Conservation (phyloP, 2,797 vertebrate genomes). For the Pempheris klunzingeri region DNA sequence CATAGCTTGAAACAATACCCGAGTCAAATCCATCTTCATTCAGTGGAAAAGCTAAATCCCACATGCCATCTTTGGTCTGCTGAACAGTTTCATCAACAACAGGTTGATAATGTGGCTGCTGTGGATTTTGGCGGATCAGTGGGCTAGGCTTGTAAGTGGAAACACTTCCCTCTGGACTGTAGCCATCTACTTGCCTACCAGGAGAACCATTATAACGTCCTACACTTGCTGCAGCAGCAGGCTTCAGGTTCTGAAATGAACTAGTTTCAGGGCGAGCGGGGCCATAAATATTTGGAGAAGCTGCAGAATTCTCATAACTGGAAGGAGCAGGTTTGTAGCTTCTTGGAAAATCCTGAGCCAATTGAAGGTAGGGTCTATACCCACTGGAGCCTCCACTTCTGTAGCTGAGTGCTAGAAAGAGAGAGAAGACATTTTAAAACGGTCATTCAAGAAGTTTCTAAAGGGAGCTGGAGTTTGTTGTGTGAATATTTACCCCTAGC, state of each 20-base stretch:
- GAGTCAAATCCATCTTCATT: fast-evolving
- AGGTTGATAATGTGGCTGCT: neutral
- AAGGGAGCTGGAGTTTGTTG: fast-evolving
- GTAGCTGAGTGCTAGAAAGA: neutral
- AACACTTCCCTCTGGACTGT: conserved; percentile 36
- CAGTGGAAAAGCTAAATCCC: neutral
- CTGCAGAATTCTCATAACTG: neutral
- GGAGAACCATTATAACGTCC: neutral
- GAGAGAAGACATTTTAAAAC: neutral
- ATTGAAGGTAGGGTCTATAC: neutral
- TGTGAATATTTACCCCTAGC: conserved; percentile 10
- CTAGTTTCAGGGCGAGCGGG: neutral
- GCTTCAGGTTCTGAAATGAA: neutral
- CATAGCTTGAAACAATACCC: neutral
- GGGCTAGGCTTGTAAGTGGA: conserved; percentile 9
- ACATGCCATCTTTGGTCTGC: neutral
- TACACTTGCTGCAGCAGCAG: neutral
- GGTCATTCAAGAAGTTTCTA: fast-evolving
- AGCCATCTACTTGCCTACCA: conserved; percentile 1
- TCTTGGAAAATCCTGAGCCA: fast-evolving
- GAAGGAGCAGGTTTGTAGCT: fast-evolving
- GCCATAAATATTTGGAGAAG: neutral
- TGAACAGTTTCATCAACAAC: fast-evolving
- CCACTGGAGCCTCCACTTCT: conserved; percentile 1
- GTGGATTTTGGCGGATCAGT: fast-evolving